Base-by-base conservation (phyloP, 2,113 vertebrate genomes). In the Alouatta palliata region DNA sequence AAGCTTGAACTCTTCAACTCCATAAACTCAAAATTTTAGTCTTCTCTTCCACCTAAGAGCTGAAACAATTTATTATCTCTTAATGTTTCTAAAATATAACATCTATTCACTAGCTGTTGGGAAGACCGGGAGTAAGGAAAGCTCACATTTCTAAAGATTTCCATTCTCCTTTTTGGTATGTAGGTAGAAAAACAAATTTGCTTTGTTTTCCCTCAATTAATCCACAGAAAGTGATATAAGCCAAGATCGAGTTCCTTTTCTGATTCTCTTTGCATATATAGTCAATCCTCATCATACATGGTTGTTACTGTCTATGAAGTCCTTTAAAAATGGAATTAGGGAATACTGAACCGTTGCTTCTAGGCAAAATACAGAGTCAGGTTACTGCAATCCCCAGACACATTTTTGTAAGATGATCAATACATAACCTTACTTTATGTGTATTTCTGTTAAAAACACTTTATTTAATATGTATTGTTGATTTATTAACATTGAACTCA, bases 51-150 rank as follows among this genome's bases (percentile, higher is more conserved):
- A 43, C 25, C n/a, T 76, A 43, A 49, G 32, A 19, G 3, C 6
- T 75, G 30, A 91, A 88, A 49, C 1, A 66, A 12, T 30, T 92
- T 77, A 66, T 82, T 89, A 17, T 89, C 47, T 82, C 27, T 73
- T 75, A 88, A 94, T 35, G 13, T 54, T 95, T 92, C 79, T 49
- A 86, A 96, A 86, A 45, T 20, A 92, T n/a, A 79, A 68, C 76
- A 75, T 79, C 27, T 90, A 32, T 58, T 84, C 16, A 91, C 14
- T 96, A 9, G 14, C 54, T 61, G 9, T 43, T 71, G n/a, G 17
- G 54, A 87, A 19, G 40, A 91, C 6, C 73, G 19, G 12, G n/a
- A 25, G 8, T 86, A 47, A 32, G 35, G n/a, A 87, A 90, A 93
- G 49, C 40, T 82, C 8, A 49, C 5, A 82, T 76, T 92, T 83